These are phyloP conservation scores for Sinotaia quadrata DNA, from an alignment of 2,888 invertebrate species.

Conservation along the genomic window DNA sequence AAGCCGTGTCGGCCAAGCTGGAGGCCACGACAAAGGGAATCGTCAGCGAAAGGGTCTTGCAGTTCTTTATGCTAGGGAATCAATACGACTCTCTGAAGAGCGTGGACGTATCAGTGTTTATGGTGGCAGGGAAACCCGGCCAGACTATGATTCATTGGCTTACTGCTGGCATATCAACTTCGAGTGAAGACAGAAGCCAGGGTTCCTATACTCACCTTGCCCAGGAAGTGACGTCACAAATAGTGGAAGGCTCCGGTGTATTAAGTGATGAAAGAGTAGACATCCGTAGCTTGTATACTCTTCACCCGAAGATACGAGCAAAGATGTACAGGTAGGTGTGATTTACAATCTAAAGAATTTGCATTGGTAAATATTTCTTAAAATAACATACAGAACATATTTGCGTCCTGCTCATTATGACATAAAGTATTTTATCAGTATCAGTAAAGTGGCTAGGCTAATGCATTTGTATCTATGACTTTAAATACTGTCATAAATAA, in stretches of 20 bases:
- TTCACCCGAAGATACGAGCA: neutral
- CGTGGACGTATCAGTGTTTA: neutral
- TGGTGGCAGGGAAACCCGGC: neutral
- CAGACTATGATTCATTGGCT: constrained; percentile 14
- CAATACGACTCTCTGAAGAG: constrained; percentile 35
- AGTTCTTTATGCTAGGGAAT: constrained; percentile 34
- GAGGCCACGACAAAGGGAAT: constrained; percentile 41
- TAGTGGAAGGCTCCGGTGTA: constrained; percentile 2
- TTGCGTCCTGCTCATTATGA: too few species aligned
- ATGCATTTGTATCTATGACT: too few species aligned
- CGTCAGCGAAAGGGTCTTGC: constrained; percentile 30
- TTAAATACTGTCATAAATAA: too few species aligned
- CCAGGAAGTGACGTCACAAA: constrained; percentile 14
- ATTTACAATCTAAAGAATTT: too few species aligned
- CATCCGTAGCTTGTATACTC: neutral
- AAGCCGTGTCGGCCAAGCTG: constrained; percentile 37
- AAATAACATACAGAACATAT: too few species aligned
- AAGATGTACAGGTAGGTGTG: neutral
- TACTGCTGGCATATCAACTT: neutral
- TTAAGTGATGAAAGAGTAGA: neutral
- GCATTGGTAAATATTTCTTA: too few species aligned
- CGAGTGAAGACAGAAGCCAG: neutral
- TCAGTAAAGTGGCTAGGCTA: too few species aligned
- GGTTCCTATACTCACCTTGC: constrained; percentile 11
- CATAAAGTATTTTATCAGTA: too few species aligned